Base-by-base conservation (phyloP, 2,888 invertebrate genomes). In the Unio pictorum region DNA sequence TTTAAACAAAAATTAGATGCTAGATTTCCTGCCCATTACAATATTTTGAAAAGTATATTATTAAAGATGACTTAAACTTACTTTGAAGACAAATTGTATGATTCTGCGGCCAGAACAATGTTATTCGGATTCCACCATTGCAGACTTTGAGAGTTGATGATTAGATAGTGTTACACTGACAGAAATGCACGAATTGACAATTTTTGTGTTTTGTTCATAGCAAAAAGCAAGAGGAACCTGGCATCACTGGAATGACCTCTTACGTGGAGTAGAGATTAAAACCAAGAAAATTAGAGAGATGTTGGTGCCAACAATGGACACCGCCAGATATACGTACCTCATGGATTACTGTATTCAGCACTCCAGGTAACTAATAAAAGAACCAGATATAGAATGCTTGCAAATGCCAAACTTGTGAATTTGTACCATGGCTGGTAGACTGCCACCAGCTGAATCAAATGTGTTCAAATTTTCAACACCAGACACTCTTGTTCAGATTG, bases 181-280 rank as follows among this genome's bases (percentile, higher is more conserved):
- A 26, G 11, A 59, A 20, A 45, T 23, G 28, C 63, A 20, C 18
- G 5, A 63, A 18, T 34, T 34, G 7, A 34, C 17, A 45, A 58
- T 55, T n/a, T 4, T 64, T 30, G 5, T 60, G 61, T 18, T 61
- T 34, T 74, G 30, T 56, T 67, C 75, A 3, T 70, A 91, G 88
- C 95, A 93, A 85, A 95, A 94, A 89, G 93, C 94, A 60, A 94
- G 95, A 88, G 97, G 97, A 0, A 92, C 92, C 64, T 98, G 97
- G 97, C 95, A 95, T 86, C 93, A 93, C 67, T 97, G 95, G 94
- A 93, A 93, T 2, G 97, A 97, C 69, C 87, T 94, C 64, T 93
- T 95, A 67, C 86, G 86, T 68, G 84, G 84, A 7, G 67, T 77
- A 7, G 83, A 84, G 62, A 76, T 88, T 23, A 88, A 87, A 60